Evolutionary conservation across 2,888 invertebrate species (phyloP).

Genomic region (Andrena bucephala): DNA sequence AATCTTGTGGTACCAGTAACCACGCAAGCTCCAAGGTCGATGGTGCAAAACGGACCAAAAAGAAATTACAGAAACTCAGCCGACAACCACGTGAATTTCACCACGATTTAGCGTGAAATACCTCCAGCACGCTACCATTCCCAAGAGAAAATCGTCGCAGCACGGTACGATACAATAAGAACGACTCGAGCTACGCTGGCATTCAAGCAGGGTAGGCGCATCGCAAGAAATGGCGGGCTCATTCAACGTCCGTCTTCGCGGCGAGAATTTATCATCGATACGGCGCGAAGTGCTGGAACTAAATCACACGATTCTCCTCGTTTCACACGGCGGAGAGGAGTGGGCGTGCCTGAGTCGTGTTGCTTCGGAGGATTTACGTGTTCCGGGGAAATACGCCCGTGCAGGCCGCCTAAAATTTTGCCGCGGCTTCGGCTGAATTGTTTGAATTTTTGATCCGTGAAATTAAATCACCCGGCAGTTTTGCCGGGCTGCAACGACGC

Average conservation of each 20-base stretch:
- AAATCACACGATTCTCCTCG: conserved; percentile 9
- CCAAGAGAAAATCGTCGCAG: too few relatives aligned
- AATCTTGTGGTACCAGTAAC: too few relatives aligned
- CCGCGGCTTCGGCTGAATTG: conserved; percentile 31
- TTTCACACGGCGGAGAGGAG: not conserved
- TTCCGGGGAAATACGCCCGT: conserved; percentile 10
- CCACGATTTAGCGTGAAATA: too few relatives aligned
- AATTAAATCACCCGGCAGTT: conserved; percentile 50
- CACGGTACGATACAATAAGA: not conserved
- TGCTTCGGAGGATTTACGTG: conserved; percentile 22
- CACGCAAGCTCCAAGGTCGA: too few relatives aligned
- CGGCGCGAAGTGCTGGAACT: not conserved
- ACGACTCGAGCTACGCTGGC: not conserved
- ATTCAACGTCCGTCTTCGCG: not conserved
- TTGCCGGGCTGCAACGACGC: not conserved
- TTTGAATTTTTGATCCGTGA: conserved; percentile 58
- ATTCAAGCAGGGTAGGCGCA: not conserved
- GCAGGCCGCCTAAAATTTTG: conserved; percentile 31
- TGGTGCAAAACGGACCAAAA: too few relatives aligned
- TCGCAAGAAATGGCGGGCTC: not conserved
- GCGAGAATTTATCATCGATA: conserved; percentile 12
- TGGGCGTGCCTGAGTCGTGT: not conserved
- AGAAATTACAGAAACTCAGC: too few relatives aligned
- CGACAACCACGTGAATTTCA: too few relatives aligned
- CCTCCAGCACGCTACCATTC: too few relatives aligned